These are phyloP conservation scores for Nothocercus julius DNA, from an alignment of 2,113 vertebrate genomes.

Conservation along the genomic window DNA sequence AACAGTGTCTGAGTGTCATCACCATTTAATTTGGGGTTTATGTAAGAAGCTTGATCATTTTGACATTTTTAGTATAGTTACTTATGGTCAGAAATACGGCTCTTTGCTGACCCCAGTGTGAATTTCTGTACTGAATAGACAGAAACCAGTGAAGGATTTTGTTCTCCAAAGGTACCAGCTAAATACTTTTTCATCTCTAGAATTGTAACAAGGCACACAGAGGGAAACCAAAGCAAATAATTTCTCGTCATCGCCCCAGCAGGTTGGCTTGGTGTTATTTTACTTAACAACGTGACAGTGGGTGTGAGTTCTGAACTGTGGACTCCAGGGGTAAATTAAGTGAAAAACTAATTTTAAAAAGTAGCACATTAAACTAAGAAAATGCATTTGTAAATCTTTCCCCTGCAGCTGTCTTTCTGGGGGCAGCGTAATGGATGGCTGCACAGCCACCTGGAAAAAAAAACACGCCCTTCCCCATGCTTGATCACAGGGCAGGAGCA, in stretches of 20 bases:
- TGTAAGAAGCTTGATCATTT: background rate
- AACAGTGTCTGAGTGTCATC: background rate
- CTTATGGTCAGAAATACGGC: background rate
- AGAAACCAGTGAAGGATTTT: background rate
- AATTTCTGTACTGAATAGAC: background rate
- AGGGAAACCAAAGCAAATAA: background rate
- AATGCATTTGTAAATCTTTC: slow-evolving; percentile 6
- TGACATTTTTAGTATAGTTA: too few relatives aligned
- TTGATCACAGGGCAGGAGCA: background rate
- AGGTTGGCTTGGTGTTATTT: background rate
- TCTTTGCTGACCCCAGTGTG: background rate
- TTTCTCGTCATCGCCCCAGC: background rate
- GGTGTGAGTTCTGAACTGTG: background rate
- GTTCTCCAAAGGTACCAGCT: background rate
- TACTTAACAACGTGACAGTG: background rate
- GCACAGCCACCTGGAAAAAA: background rate
- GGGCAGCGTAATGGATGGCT: background rate
- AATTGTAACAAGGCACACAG: fast-evolving
- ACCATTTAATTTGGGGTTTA: background rate
- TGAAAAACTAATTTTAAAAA: slow-evolving; percentile 29
- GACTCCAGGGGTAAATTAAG: background rate
- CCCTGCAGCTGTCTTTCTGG: background rate
- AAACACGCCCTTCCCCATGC: background rate
- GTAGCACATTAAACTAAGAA: background rate
- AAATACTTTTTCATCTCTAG: background rate